A percentile compares a stretch with the other conserved stretches of the same genome.
phyloP scores from a whole-genome alignment of 2,797 vertebrate species.

The Lutjanus campechanus region DNA sequence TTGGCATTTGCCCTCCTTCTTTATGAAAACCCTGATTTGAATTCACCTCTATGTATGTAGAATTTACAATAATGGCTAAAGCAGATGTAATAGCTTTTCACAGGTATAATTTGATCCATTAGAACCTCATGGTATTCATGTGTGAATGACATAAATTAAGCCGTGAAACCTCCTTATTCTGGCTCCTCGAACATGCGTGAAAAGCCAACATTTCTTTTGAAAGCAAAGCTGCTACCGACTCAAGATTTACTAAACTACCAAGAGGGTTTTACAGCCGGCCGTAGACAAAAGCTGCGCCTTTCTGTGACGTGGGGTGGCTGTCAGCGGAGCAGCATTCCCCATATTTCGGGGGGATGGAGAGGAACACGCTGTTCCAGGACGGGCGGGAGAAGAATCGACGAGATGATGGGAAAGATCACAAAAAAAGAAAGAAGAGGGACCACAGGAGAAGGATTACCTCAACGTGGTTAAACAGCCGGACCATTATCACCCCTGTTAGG shows the following conservation, averaged over 20 bases:
- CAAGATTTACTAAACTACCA: background rate
- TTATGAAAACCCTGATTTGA: conserved; percentile 35
- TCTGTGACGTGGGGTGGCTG: conserved; percentile 56
- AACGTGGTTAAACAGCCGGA: conserved; percentile 22
- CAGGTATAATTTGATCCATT: conserved; percentile 3
- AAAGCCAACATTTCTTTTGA: conserved; percentile 5
- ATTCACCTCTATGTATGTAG: conserved; percentile 34
- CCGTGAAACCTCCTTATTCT: background rate
- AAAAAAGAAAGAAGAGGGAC: background rate
- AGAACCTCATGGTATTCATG: background rate
- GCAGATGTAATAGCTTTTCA: conserved; percentile 9
- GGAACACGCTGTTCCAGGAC: conserved; percentile 65
- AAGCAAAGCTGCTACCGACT: background rate
- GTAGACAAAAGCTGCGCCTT: conserved; percentile 36
- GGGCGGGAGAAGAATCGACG: conserved; percentile 34
- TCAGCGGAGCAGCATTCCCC: conserved; percentile 55
- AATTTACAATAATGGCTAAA: conserved; percentile 26
- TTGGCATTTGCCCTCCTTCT: conserved; percentile 32
- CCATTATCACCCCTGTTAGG: conserved; percentile 47
- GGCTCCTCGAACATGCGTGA: background rate
- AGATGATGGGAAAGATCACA: conserved; percentile 36
- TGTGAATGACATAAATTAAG: conserved; percentile 22
- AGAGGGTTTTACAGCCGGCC: conserved; percentile 21
- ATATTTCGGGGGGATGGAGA: conserved; percentile 58
- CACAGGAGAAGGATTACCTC: conserved; percentile 51